A percentile compares a stretch with the other conserved stretches of the same genome.
phyloP scores from a whole-genome alignment of 2,797 vertebrate genomes.

The Ptychadena robeensis region DNA sequence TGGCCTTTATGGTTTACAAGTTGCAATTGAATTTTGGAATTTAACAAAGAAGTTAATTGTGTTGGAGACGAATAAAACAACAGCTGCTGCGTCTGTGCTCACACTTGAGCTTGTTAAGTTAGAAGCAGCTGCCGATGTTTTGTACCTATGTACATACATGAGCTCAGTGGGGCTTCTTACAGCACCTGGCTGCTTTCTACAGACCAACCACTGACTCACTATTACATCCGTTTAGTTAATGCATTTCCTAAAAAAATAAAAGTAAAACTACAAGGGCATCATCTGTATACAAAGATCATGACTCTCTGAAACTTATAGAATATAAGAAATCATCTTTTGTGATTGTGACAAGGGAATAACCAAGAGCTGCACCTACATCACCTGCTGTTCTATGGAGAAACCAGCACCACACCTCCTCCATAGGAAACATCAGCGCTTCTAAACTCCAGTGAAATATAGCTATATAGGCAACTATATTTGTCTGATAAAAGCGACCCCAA shows the following conservation, averaged over 20 bases:
- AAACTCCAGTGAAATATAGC: too few relatives aligned
- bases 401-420: too few relatives aligned
- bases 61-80: constrained; percentile 12
- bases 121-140: constrained; percentile 22
- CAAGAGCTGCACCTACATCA: too few relatives aligned
- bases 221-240: not conserved
- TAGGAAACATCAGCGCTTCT: too few relatives aligned
- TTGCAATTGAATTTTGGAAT: constrained; percentile 35
- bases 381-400: too few relatives aligned
- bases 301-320: too few relatives aligned
- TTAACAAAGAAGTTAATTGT: constrained; percentile 44
- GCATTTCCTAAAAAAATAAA: not conserved
- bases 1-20: constrained; percentile 11
- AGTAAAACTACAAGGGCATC: too few relatives aligned
- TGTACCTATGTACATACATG: constrained; percentile 1
- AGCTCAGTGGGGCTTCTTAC: constrained; percentile 25
- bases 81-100: constrained; percentile 25
- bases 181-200: not conserved
- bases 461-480: too few relatives aligned
- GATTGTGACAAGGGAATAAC: too few relatives aligned
- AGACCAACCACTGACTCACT: not conserved
- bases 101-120: constrained; percentile 24
- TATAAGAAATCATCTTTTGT: too few relatives aligned
- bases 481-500: too few relatives aligned
- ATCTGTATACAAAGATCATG: too few relatives aligned